Percentiles rank a stretch among this genome's conserved stretches.
These are phyloP conservation scores for Berghia stephanieae DNA, from an alignment of 1,140 invertebrate species.

Conservation along the genomic window DNA sequence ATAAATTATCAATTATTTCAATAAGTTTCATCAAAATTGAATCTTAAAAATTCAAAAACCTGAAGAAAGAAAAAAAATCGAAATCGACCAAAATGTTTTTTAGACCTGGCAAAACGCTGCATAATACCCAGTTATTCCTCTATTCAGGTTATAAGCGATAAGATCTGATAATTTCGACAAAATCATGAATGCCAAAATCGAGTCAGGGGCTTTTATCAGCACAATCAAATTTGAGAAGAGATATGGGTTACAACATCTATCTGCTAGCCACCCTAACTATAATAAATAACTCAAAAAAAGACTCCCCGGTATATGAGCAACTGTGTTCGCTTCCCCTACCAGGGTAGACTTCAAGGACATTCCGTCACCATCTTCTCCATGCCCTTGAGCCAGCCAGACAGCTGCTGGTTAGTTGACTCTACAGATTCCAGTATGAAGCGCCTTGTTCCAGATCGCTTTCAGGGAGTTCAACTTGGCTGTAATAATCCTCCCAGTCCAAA, in stretches of 20 bases:
- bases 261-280: no score
- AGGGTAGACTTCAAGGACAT: conserved; percentile 81
- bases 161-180: no score
- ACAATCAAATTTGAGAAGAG: background rate
- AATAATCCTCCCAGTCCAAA: conserved; percentile 87
- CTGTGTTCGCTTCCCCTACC: conserved; percentile 91
- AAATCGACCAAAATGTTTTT: no score
- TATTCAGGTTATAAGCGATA: no score
- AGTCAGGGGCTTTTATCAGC: no score
- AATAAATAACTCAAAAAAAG: background rate
- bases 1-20: no score
- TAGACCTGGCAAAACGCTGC: no score
- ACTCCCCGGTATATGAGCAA: conserved; percentile 88
- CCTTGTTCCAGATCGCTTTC: conserved; percentile 81
- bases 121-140: no score
- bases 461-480: conserved; percentile 87
- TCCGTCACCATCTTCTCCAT: conserved; percentile 88
- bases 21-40: no score
- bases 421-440: conserved; percentile 89
- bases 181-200: no score
- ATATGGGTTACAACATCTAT: background rate
- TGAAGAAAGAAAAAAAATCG: no score
- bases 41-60: no score
- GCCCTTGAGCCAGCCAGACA: conserved; percentile 85
- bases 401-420: conserved; percentile 85